These are phyloP conservation scores for Ranitomeya variabilis DNA, from an alignment of 2,113 vertebrate species.

Conservation along the genomic window DNA sequence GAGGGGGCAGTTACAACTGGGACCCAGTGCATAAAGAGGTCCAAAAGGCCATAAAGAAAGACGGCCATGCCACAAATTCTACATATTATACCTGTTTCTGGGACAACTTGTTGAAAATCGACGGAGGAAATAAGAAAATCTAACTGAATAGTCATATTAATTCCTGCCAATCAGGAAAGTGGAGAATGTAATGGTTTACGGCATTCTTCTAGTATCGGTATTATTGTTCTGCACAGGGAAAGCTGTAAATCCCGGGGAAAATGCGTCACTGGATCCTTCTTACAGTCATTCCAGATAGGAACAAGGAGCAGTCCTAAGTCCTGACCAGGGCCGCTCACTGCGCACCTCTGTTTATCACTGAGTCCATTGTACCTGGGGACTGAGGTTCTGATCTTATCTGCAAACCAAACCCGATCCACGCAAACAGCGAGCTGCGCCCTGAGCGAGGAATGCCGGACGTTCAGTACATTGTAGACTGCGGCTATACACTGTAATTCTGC, in stretches of 20 bases:
- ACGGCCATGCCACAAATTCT: background rate
- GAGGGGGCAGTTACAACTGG: too few species aligned
- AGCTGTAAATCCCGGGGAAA: background rate
- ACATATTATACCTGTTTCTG: background rate
- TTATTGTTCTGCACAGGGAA: too few species aligned
- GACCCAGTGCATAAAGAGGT: too few species aligned
- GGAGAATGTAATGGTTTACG: background rate
- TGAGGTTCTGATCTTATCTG: background rate
- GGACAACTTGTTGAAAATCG: background rate
- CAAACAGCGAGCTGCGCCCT: background rate
- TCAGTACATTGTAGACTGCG: background rate
- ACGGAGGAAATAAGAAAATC: background rate
- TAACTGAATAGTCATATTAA: background rate
- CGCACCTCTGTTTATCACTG: background rate
- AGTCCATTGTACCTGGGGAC: background rate
- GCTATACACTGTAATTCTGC: background rate
- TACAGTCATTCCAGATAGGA: background rate
- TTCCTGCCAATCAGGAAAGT: background rate
- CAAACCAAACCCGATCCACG: background rate
- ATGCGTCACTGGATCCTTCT: background rate
- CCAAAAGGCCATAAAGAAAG: background rate
- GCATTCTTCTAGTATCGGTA: too few species aligned
- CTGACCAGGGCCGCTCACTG: background rate
- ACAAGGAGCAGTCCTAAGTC: background rate
- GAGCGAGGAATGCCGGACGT: background rate